Evolutionary conservation across 1,140 invertebrate genomes (phyloP), one percentile per base, ranked within the genome.

Genomic region (Callitettix versicolor): DNA sequence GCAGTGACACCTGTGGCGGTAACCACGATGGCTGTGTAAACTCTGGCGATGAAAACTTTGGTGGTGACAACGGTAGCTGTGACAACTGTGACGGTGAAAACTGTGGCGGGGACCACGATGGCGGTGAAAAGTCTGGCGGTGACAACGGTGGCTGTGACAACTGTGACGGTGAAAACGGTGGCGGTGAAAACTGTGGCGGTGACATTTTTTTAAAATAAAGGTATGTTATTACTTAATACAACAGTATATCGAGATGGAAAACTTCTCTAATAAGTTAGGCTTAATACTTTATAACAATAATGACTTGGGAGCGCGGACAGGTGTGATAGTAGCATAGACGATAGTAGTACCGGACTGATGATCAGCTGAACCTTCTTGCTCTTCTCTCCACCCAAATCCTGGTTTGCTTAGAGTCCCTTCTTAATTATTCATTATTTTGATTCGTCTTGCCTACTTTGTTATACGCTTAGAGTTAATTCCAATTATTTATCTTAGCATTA

Each of bases 241-340:
- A 6, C 11, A 49, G 17, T 30, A 15, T 20, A 30, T 36, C 40
- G 21, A 52, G 55, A 36, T 58, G 55, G 40, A 58, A 55, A 24
- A 58, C 51, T 0, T 51, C 52, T 1, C 40, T 58, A 21, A 47
- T 9, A 9, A n/a, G n/a, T 9, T 9, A n/a, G 7, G 34, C n/a
- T 36, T 36, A 7, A 36, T 36, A 36, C 34, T 36, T 36, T 7
- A 36, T 9, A 36, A 36, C 7, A 36, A 36, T 9, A 36, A 7
- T 36, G n/a, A 36, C 34, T 9, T 9, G 7, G n/a, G 34, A 36
- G 34, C 34, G n/a, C n/a, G 7, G 52, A 24, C 53, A 55, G 20
- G 36, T 55, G 18, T 26, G 54, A 17, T 51, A 58, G 30, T 18
- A 42, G 42, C 53, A 53, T 26, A 46, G n/a, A n/a, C n/a, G n/a